phyloP scores from a whole-genome alignment of 2,888 invertebrate species.

The Drosophila multiciliata region DNA sequence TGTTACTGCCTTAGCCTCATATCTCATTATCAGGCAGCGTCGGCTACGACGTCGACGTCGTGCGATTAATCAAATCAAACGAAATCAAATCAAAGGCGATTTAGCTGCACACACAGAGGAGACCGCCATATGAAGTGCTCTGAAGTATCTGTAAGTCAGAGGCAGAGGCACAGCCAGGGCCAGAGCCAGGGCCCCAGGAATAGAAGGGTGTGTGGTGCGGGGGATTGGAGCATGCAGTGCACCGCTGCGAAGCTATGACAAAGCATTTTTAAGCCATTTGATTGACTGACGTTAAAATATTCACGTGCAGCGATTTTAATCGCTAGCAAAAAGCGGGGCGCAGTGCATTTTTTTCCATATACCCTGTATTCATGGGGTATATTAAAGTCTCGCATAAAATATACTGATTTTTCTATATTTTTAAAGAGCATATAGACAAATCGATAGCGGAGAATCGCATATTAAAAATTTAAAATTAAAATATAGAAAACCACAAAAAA shows the following conservation, averaged over 20 bases:
- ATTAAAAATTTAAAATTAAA: not conserved
- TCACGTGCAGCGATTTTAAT: constrained; percentile 77
- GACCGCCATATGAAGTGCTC: constrained; percentile 47
- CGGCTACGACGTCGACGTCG: constrained; percentile 49
- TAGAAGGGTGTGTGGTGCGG: not conserved
- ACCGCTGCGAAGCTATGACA: constrained; percentile 69
- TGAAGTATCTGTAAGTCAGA: constrained; percentile 53
- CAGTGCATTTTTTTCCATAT: constrained; percentile 57
- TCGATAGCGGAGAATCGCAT: not conserved
- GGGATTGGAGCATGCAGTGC: constrained; percentile 14
- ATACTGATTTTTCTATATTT: not conserved
- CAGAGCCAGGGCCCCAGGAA: constrained; percentile 1
- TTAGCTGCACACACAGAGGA: constrained; percentile 65
- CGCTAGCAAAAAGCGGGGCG: constrained; percentile 60
- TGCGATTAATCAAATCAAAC: constrained; percentile 79
- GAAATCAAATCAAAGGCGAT: constrained; percentile 80
- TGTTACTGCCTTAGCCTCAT: constrained; percentile 21
- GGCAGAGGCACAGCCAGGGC: constrained; percentile 6
- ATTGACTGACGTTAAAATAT: constrained; percentile 83
- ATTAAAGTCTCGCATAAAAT: not conserved
- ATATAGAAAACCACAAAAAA: not conserved
- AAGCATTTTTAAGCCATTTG: constrained; percentile 81
- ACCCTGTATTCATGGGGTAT: constrained; percentile 22
- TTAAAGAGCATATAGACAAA: not conserved
- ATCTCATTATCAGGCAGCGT: constrained; percentile 57